Evolutionary conservation across 37 sponge, comb jelly and placozoan species (phyloP), one percentile per base, ranked within the genome.

Genomic region (Oscarella lobularis): DNA sequence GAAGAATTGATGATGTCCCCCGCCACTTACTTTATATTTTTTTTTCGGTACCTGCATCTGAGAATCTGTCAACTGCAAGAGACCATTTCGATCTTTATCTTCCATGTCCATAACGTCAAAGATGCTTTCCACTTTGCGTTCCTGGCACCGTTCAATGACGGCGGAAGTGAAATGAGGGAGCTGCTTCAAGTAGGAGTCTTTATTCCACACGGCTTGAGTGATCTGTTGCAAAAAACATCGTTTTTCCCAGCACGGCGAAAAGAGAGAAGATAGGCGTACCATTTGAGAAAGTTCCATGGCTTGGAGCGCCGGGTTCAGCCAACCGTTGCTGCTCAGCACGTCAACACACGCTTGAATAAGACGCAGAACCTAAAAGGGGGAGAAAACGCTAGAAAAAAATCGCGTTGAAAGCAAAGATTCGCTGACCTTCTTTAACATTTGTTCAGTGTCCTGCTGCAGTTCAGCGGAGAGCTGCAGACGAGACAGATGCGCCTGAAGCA

Each of bases 21-120:
- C 65, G 29, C 27, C 1, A 67, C 38, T 68, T 27, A 54, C 0
- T 1, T n/a, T n/a, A n/a, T n/a, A n/a, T n/a, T n/a, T n/a, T n/a
- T n/a, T n/a, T n/a, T n/a, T n/a, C n/a, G 73, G 9, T 41, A 87
- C 87, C 80, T 85, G 85, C 90, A 96, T 91, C 74, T 98, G 92
- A 35, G 74, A 36, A 41, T 98, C 95, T 35, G 83, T 73, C 30
- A 98, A 73, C 6, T 80, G 38, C n/a, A 98, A 79, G 31, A 98
- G 81, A 41, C 39, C 48, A 38, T 84, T 88, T 37, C 99, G 81
- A 3, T 82, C 82, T 37, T 77, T 87, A 76, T 98, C 99, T 54
- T 98, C 99, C 88, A 98, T 86, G 39, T 98, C 99, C 88, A 98
- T 93, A 14, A 98, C 71, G 71, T 98, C 99, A 90, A 91, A 93